Percentiles rank a stretch among this genome's conserved stretches.
Conservation (phyloP, 1,140 invertebrate species). For the Pemphigus obesinymphae region DNA sequence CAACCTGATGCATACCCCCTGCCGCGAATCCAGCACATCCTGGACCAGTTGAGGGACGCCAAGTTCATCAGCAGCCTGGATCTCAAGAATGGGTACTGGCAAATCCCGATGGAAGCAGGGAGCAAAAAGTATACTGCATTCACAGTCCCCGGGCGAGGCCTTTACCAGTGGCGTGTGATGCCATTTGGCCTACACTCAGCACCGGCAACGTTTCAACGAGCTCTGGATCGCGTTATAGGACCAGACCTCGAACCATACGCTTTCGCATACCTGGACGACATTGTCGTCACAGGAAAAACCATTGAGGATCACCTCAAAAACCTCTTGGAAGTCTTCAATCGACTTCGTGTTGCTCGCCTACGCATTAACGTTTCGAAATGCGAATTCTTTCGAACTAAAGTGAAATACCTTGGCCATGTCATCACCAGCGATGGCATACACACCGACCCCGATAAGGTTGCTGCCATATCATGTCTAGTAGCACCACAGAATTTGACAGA, state of each 20-base stretch:
- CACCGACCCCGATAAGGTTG: slow-evolving; percentile 49
- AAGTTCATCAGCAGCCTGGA: no score
- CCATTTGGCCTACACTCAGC: slow-evolving; percentile 52
- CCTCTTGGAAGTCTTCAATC: slow-evolving; percentile 45
- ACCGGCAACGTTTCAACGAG: slow-evolving; percentile 50
- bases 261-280: slow-evolving; percentile 48
- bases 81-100: no score
- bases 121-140: slow-evolving; percentile 52
- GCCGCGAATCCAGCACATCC: no score
- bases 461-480: slow-evolving; percentile 47
- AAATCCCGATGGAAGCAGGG: slow-evolving; percentile 47
- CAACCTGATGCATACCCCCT: no score
- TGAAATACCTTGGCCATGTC: slow-evolving; percentile 50
- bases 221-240: slow-evolving; percentile 47
- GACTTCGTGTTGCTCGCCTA: slow-evolving; percentile 46
- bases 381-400: slow-evolving; percentile 47
- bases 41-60: no score
- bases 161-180: slow-evolving; percentile 52
- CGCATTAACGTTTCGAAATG: slow-evolving; percentile 49
- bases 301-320: slow-evolving; percentile 46
- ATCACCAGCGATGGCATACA: slow-evolving; percentile 48
- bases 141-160: slow-evolving; percentile 49
- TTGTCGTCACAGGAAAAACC: slow-evolving; percentile 45
- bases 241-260: neutral
- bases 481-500: slow-evolving; percentile 16